These are phyloP conservation scores for Atherix ibis DNA, from an alignment of 2,888 invertebrate genomes.

Conservation along the genomic window DNA sequence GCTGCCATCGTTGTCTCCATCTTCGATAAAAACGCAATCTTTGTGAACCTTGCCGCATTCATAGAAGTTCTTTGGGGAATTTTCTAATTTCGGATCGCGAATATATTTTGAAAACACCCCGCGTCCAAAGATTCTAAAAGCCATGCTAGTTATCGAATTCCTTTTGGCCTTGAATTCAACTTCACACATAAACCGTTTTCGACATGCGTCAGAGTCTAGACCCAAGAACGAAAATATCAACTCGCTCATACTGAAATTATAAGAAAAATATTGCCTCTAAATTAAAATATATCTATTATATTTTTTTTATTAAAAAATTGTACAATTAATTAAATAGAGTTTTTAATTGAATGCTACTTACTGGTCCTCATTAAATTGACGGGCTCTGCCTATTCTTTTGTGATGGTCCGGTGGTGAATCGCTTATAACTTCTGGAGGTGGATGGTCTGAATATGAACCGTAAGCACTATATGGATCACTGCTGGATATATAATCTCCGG, in stretches of 20 bases:
- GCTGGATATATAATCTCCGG: neutral
- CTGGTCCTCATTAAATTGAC: slow-evolving; percentile 20
- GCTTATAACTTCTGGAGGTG: slow-evolving; percentile 5
- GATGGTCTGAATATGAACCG: slow-evolving; percentile 9
- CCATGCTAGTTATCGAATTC: slow-evolving; percentile 27
- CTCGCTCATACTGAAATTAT: slow-evolving; percentile 22
- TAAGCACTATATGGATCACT: slow-evolving; percentile 13
- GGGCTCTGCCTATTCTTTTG: slow-evolving; percentile 3
- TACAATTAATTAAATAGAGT: neutral
- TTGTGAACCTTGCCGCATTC: slow-evolving; percentile 26
- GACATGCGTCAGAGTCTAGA: slow-evolving; percentile 29
- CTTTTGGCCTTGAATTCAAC: slow-evolving; percentile 33
- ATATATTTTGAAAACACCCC: slow-evolving; percentile 27
- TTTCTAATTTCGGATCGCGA: slow-evolving; percentile 18
- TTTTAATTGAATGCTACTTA: slow-evolving; percentile 12
- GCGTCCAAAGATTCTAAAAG: slow-evolving; percentile 27
- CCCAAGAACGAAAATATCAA: slow-evolving; percentile 30
- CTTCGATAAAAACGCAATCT: slow-evolving; percentile 26
- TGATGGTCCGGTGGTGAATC: slow-evolving; percentile 1
- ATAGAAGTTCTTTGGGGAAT: slow-evolving; percentile 21
- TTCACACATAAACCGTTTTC: slow-evolving; percentile 36
- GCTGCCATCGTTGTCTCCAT: slow-evolving; percentile 23
- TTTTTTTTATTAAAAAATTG: neutral
- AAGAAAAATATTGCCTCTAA: no score
- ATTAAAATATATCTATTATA: neutral